Base-by-base conservation (phyloP, 2,888 invertebrate genomes). In the Polydrusus tereticollis region DNA sequence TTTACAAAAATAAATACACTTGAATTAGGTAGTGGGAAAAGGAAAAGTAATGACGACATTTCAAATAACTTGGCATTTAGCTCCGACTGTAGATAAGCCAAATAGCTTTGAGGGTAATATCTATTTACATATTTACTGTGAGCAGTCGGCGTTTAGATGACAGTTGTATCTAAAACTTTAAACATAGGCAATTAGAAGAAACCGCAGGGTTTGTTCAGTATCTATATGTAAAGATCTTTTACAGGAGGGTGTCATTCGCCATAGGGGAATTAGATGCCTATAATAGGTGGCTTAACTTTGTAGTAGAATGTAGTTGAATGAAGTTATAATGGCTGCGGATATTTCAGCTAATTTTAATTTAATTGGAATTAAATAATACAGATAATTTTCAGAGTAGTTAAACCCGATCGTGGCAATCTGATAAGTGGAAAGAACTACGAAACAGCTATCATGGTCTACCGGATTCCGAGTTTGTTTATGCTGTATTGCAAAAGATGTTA, bases 141-240 rank as follows among this genome's bases (percentile, higher is more conserved):
- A 41, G 23, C 60, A 45, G 26, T 26, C 41, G 45, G 60, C 21
- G 26, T 41, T 43, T 29, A 60, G 43, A 26, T 60, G 60, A 45
- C 60, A 60, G 60, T 60, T 60, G 60, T 60, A 60, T 41, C 43
- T 60, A 43, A 29, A 60, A 60, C 60, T 60, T 60, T 60, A 43
- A 29, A 60, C 60, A 60, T 20, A 16, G 60, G 10, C 43, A 60
- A 55, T 55, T 55, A 55, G 52, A 55, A 55, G 52, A 55, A 29
- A 55, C 29, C 18, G 47, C 29, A 16, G 52, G 29, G 52, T 55
- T 55, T 29, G 6, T 55, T 55, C 21, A 29, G 29, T 55, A 55
- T 55, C 52, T 10, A 26, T 29, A 29, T 29, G 2, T 6, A 29
- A 12, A 23, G 52, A 55, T 55, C 52, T 55, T 55, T 55, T 55